Base-by-base conservation (phyloP, 2,888 invertebrate species). In the Aphidius colemani region DNA sequence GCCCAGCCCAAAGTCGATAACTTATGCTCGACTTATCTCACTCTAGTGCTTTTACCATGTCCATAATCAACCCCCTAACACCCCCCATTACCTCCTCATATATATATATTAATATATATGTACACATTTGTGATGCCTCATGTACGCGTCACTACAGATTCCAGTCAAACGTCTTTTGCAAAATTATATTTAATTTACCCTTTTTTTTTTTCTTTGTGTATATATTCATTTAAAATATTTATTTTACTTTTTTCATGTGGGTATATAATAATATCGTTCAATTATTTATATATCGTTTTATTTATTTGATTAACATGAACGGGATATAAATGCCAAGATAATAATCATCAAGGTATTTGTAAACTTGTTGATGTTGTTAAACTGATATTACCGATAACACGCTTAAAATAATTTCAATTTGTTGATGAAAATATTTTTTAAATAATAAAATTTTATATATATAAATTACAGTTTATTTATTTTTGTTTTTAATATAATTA, bases 1-100 rank as follows among this genome's bases (percentile, higher is more conserved):
- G 58, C 44, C 13, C 57, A 53, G 43, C 53, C 58, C 46, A 55
- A 56, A n/a, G 41, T 11, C 61, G 48, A 61, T 61, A 56, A 61
- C 61, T 61, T 61, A 55, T 55, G 61, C 56, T 49, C 55, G 46
- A 56, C 49, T 56, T 61, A 48, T 55, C 56, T 49, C 55, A 61
- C 56, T 61, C 56, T 53, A 40, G 43, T 41, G 45, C 60, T 53
- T 45, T 30, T 53, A 51, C 45, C 60, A 51, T 55, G 41, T 59
- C 49, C 49, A 48, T 58, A 58, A 58, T 58, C 58, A 58, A 45
- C 58, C 40, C 30, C 30, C 56, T 30, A 57, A 39, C 10, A 18
- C 44, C 7, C 44, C 44, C 30, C 55, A 48, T 13, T 48, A 48
- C 7, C 11, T 48, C 13, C 13, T 13, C 11, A 48, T 13, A 7